Evolutionary conservation across 2,113 vertebrate genomes (phyloP).

Genomic region (Alouatta palliata): DNA sequence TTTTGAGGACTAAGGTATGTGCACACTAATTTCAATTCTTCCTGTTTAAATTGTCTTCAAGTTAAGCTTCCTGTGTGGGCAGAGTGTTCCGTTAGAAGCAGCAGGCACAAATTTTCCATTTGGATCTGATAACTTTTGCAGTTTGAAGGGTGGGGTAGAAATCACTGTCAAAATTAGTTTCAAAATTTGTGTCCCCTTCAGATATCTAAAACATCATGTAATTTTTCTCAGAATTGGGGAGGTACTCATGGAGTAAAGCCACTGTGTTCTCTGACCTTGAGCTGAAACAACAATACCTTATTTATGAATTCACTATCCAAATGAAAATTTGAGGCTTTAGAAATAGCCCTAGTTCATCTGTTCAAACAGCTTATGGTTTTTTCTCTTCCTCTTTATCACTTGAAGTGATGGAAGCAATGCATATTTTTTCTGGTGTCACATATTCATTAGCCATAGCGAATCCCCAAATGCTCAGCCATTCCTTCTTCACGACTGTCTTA

Average conservation of each 20-base stretch:
- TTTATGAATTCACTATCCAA: not conserved
- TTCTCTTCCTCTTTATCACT: not conserved
- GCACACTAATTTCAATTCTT: not conserved
- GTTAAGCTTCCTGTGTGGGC: not conserved
- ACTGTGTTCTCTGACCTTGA: not conserved
- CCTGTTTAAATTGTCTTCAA: not conserved
- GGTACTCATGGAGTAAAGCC: not conserved
- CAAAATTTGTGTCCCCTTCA: not conserved
- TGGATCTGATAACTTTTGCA: not conserved
- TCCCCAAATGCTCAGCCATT: not conserved
- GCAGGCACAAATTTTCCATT: not conserved
- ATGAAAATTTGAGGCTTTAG: not conserved
- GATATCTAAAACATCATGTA: not conserved
- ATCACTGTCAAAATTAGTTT: not conserved
- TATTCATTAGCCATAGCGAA: not conserved
- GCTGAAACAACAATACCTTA: not conserved
- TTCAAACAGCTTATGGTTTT: not conserved
- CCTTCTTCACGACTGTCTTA: not conserved
- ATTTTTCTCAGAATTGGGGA: slow-evolving; percentile 1
- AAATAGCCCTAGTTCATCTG: not conserved
- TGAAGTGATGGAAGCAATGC: not conserved
- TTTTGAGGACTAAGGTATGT: not conserved
- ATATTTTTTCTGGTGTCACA: not conserved
- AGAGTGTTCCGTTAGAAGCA: not conserved
- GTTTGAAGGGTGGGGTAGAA: not conserved